These are phyloP conservation scores for Neoascia interrupta DNA, from an alignment of 2,888 invertebrate genomes.

Conservation along the genomic window DNA sequence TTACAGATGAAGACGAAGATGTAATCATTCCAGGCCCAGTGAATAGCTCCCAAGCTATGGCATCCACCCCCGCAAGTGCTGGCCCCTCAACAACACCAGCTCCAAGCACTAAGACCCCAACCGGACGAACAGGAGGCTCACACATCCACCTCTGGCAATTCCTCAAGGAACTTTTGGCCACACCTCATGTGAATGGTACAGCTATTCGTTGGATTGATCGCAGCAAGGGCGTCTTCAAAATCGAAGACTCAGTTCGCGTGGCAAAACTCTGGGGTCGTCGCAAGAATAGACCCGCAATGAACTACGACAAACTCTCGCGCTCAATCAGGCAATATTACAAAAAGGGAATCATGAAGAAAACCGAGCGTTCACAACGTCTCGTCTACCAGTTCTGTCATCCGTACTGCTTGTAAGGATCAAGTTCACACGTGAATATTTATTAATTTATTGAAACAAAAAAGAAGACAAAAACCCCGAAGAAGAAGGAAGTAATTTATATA, in stretches of 20 bases:
- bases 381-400: conserved; percentile 99
- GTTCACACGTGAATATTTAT: conserved; percentile 53
- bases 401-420: conserved; percentile 86
- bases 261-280: conserved; percentile 99
- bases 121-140: conserved; percentile 83
- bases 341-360: conserved; percentile 99
- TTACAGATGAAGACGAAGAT: conserved; percentile 80
- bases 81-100: conserved; percentile 70
- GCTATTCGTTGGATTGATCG: conserved; percentile 99
- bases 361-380: conserved; percentile 97
- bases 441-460: conserved; percentile 57
- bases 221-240: conserved; percentile 97
- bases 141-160: conserved; percentile 99
- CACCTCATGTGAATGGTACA: conserved; percentile 92
- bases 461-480: conserved; percentile 7
- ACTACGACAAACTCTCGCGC: conserved; percentile 98
- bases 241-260: conserved; percentile 98
- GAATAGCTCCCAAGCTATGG: conserved; percentile 66
- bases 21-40: conserved; percentile 71
- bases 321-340: conserved; percentile 99
- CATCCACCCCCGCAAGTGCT: conserved; percentile 54
- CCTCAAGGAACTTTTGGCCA: conserved; percentile 94
- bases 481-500: conserved; percentile 46
- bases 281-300: conserved; percentile 99
- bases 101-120: conserved; percentile 72